These are phyloP conservation scores for Tragelaphus imberbis DNA, from an alignment of 2,113 vertebrate genomes.

Conservation along the genomic window DNA sequence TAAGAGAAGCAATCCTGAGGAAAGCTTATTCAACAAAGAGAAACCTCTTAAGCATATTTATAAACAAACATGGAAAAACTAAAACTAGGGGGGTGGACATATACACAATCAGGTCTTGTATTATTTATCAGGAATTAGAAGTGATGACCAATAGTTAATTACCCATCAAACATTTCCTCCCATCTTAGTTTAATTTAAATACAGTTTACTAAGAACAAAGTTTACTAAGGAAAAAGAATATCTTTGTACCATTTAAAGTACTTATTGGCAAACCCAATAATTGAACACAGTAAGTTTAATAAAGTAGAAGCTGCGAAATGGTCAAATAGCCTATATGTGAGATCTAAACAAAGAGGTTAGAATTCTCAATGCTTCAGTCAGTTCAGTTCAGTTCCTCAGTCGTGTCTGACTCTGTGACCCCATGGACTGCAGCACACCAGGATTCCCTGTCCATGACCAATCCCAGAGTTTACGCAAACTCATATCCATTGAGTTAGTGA, in stretches of 20 bases:
- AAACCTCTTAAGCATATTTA: constrained; percentile 34
- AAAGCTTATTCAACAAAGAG: constrained; percentile 54
- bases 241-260: neutral
- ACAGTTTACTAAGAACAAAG: neutral
- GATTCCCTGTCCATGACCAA: neutral
- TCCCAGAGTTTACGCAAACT: neutral
- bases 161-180: neutral
- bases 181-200: neutral
- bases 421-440: neutral
- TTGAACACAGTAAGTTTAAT: neutral
- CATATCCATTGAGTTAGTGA: neutral
- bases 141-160: neutral
- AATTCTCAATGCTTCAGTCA: neutral
- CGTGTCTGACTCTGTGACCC: neutral
- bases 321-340: neutral
- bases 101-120: neutral
- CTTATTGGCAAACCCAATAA: neutral
- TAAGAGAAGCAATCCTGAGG: constrained; percentile 44
- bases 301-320: neutral
- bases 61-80: constrained; percentile 35
- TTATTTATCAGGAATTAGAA: constrained; percentile 25
- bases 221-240: neutral
- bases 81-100: neutral
- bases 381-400: neutral
- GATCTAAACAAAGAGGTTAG: neutral